These are phyloP conservation scores for Poecile atricapillus DNA, from an alignment of 2,113 vertebrate genomes.

Conservation along the genomic window DNA sequence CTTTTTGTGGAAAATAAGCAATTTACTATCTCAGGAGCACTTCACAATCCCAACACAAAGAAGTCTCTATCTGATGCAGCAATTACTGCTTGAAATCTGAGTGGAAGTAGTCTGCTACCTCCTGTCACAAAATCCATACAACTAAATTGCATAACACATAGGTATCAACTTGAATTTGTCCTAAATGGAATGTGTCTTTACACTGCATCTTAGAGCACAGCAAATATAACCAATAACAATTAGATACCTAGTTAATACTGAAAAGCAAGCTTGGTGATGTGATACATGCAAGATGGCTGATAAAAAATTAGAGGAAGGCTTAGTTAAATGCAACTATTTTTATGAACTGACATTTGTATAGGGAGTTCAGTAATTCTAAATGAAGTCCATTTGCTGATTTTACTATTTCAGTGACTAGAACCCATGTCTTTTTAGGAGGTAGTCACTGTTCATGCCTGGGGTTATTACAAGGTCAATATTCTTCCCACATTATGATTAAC, in stretches of 20 bases:
- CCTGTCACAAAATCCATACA: not conserved
- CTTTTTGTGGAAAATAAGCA: not conserved
- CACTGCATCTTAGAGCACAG: not conserved
- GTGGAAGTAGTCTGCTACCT: not conserved
- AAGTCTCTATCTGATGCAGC: not conserved
- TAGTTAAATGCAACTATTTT: not conserved
- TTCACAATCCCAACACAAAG: not conserved
- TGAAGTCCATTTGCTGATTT: not conserved
- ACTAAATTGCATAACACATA: not conserved
- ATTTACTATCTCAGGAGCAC: not conserved
- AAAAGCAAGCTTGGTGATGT: not conserved
- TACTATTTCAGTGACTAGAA: not conserved
- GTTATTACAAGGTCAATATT: conserved; percentile 29
- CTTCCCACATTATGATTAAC: conserved; percentile 35
- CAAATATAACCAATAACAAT: not conserved
- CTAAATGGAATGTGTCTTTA: not conserved
- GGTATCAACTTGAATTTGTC: not conserved
- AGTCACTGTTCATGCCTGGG: not conserved
- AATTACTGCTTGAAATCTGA: not conserved
- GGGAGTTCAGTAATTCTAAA: not conserved
- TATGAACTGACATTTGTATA: not conserved
- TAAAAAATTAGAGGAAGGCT: not conserved
- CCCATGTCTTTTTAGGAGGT: not conserved
- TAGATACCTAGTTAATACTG: not conserved
- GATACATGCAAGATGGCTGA: not conserved